Evolutionary conservation across 2,113 vertebrate genomes (phyloP), one percentile per base, ranked within the genome.

Genomic region (Pollachius pollachius): DNA sequence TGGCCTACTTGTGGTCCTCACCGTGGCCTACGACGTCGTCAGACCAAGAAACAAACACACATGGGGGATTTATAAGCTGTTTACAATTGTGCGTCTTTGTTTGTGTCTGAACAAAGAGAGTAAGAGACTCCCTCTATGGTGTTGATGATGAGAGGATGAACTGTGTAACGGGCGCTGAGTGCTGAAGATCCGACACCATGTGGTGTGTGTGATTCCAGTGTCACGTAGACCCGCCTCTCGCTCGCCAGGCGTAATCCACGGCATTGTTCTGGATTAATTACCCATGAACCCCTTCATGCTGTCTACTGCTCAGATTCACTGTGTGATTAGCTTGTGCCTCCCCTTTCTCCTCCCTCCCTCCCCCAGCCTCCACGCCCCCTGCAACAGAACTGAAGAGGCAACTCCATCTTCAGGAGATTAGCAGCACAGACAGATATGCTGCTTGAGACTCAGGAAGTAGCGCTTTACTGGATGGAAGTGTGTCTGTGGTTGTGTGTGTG

Each of bases 181-280:
- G 41, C 8, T 3, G 41, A 48, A 48, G 41, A 48, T 48, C 17
- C 65, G 21, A 56, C 52, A 23, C 15, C 25, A 3, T 17, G 41
- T 34, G 68, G 17, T 61, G 13, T 27, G 21, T 48, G 19, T 15
- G 12, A 58, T 41, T 9, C n/a, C 52, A 52, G 54, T 58, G 19
- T 15, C 65, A 66, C 48, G 65, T 56, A 25, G 60, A 66, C 72
- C 66, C 30, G 25, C 18, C 59, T 61, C 59, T 68, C 68, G 56
- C 69, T 68, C 30, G 16, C 52, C 4, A 17, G 41, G 54, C 54
- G 41, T 21, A 11, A 4, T 9, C 59, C 60, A 15, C n/a, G 2
- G 17, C 34, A 30, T 54, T 13, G 18, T 21, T 60, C 23, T 8
- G 2, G 41, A 72, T 71, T 80, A 81, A 85, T 80, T 68, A 67